Evolutionary conservation across 2,797 vertebrate genomes (phyloP).

Genomic region (Falco cherrug): DNA sequence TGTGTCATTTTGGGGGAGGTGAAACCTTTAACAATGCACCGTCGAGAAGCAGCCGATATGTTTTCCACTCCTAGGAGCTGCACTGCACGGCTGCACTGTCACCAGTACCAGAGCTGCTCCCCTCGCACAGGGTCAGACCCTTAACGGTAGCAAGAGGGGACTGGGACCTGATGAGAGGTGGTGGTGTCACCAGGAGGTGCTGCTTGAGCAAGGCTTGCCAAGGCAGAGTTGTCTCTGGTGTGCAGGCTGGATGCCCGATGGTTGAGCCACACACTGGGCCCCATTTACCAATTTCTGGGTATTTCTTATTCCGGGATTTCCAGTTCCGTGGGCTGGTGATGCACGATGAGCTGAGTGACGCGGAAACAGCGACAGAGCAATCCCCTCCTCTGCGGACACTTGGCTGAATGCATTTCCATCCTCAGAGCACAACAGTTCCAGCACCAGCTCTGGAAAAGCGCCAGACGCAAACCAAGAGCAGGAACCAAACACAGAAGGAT

Average conservation of each 20-base stretch:
- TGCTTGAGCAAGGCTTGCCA: fast-evolving
- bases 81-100: background rate
- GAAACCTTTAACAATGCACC: slow-evolving; percentile 63
- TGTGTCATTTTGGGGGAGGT: slow-evolving; percentile 71
- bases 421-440: background rate
- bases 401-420: fast-evolving
- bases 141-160: background rate
- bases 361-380: background rate
- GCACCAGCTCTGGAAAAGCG: background rate
- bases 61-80: background rate
- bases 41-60: slow-evolving; percentile 14
- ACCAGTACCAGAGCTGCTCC: background rate
- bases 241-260: background rate
- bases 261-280: fast-evolving
- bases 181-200: background rate
- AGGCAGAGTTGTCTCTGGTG: background rate
- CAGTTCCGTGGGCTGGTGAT: background rate
- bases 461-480: background rate
- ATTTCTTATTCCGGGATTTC: background rate
- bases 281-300: background rate
- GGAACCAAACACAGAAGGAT: background rate
- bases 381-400: background rate
- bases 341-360: background rate
- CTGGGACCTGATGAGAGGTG: background rate
- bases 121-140: fast-evolving